These are phyloP conservation scores for Urocyon cinereoargenteus DNA, from an alignment of 2,797 vertebrate genomes.

Conservation along the genomic window DNA sequence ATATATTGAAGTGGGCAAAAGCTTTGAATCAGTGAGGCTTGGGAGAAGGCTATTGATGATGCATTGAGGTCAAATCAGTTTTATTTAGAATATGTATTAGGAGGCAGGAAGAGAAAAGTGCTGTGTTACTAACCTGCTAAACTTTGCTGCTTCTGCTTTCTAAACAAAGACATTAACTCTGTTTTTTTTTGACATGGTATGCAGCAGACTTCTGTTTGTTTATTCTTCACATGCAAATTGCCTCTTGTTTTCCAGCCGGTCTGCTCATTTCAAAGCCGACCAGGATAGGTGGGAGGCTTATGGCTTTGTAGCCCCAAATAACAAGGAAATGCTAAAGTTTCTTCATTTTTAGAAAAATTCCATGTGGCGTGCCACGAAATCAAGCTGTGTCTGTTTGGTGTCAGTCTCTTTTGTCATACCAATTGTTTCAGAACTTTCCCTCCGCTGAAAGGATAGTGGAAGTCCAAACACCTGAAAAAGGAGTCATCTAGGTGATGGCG, in stretches of 20 bases:
- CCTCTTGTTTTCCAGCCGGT: slow-evolving; percentile 74
- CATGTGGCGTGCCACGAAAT: slow-evolving; percentile 68
- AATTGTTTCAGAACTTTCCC: slow-evolving; percentile 30
- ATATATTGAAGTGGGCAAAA: background rate
- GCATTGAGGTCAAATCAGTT: background rate
- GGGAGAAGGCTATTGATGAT: background rate
- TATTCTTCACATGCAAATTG: slow-evolving; percentile 82
- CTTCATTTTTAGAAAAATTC: slow-evolving; percentile 75
- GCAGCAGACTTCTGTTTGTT: slow-evolving; percentile 79
- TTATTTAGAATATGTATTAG: background rate
- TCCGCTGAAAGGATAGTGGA: background rate
- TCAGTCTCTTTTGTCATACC: slow-evolving; percentile 62
- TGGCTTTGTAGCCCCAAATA: slow-evolving; percentile 75
- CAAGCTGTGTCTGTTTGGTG: slow-evolving; percentile 68
- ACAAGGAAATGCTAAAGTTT: slow-evolving; percentile 71
- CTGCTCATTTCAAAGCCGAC: slow-evolving; percentile 70
- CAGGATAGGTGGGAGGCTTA: slow-evolving; percentile 73
- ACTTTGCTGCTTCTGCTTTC: slow-evolving; percentile 50
- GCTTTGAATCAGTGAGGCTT: background rate
- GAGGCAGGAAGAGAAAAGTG: background rate
- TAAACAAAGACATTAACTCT: slow-evolving; percentile 72
- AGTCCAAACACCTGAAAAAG: background rate
- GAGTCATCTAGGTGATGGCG: background rate
- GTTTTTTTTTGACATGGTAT: slow-evolving; percentile 55
- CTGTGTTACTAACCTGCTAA: slow-evolving; percentile 16